Conservation (phyloP, 2,113 vertebrate species). For the Polypterus senegalus region DNA sequence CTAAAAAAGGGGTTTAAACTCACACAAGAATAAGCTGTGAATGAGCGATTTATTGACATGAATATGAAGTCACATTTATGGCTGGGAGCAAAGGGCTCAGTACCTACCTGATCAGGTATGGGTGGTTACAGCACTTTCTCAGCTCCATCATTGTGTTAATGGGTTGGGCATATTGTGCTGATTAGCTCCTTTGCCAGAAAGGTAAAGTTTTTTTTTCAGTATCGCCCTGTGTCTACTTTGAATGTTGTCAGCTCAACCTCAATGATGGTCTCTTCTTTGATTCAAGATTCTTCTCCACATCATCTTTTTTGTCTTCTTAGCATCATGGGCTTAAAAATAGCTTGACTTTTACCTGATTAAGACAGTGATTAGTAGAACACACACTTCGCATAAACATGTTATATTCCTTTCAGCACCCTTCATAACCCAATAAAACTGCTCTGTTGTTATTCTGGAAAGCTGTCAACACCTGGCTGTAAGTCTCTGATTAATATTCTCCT, state of each 20-base stretch:
- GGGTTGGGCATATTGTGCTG: constrained; percentile 98
- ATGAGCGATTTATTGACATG: too few species aligned
- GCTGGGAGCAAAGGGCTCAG: background rate
- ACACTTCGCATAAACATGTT: too few species aligned
- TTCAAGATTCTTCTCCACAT: constrained; percentile 95
- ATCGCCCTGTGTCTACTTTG: constrained; percentile 98
- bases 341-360: constrained; percentile 83
- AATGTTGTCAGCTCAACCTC: constrained; percentile 96
- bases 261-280: constrained; percentile 96
- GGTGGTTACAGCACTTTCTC: constrained; percentile 96
- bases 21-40: too few species aligned
- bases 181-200: constrained; percentile 90
- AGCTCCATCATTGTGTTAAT: constrained; percentile 99
- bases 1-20: too few species aligned
- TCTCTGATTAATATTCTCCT: too few species aligned
- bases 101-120: constrained; percentile 93
- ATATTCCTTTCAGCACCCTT: background rate
- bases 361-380: background rate
- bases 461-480: too few species aligned
- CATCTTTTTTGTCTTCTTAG: constrained; percentile 85
- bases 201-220: constrained; percentile 93
- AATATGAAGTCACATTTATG: too few species aligned
- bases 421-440: background rate
- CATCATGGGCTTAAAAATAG: constrained; percentile 97
- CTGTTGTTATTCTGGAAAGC: background rate